phyloP scores from a whole-genome alignment of 2,888 invertebrate species.

The Chloroclystis v-ata region DNA sequence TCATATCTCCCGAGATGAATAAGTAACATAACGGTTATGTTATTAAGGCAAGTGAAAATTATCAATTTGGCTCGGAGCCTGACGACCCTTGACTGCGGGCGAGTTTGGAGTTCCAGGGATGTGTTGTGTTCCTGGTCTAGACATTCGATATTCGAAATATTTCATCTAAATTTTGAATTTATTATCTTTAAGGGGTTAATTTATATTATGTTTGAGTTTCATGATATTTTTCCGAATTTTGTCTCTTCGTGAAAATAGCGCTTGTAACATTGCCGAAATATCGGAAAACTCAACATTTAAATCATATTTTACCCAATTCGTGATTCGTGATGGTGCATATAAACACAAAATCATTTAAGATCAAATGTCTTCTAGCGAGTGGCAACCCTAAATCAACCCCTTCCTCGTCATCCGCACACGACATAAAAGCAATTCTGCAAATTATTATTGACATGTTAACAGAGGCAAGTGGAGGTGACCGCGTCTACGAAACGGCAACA shows the following conservation, averaged over 20 bases:
- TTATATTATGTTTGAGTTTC: too few relatives aligned
- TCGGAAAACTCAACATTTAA: too few relatives aligned
- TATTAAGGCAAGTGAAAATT: slow-evolving; percentile 60
- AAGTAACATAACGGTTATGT: slow-evolving; percentile 64
- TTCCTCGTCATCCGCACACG: slow-evolving; percentile 45
- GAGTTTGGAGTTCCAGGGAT: slow-evolving; percentile 55
- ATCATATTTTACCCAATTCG: too few relatives aligned
- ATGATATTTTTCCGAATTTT: too few relatives aligned
- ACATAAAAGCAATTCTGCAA: slow-evolving; percentile 72
- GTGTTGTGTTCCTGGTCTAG: slow-evolving; percentile 15
- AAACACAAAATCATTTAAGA: too few relatives aligned
- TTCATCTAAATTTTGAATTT: too few relatives aligned
- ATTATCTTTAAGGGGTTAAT: too few relatives aligned
- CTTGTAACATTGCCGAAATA: too few relatives aligned
- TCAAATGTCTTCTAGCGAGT: neutral
- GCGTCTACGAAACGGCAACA: slow-evolving; percentile 10
- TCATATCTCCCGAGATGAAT: slow-evolving; percentile 68
- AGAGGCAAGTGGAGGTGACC: slow-evolving; percentile 50
- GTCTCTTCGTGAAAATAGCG: too few relatives aligned
- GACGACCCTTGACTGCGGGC: slow-evolving; percentile 56
- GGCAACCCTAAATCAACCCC: slow-evolving; percentile 58
- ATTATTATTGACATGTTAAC: slow-evolving; percentile 76
- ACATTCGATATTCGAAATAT: too few relatives aligned
- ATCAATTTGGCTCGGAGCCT: slow-evolving; percentile 58
- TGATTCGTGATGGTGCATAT: too few relatives aligned